A percentile compares a stretch with the other conserved stretches of the same genome.
Conservation (phyloP, 1,140 invertebrate genomes). For the Drosophila pandora region DNA sequence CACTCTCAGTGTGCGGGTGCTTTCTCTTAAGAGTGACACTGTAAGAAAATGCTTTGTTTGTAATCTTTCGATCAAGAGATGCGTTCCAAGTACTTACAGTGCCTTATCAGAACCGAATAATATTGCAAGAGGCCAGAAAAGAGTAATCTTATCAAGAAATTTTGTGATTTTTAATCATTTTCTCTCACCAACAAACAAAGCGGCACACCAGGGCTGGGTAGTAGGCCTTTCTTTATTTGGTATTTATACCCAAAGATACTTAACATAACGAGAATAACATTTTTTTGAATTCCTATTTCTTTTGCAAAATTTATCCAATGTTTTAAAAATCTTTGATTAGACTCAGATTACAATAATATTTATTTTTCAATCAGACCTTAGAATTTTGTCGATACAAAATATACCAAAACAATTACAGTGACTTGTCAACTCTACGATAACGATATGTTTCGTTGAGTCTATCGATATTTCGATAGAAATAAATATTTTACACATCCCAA, state of each 20-base stretch:
- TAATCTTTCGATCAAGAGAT: background rate
- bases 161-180: constrained; percentile 9
- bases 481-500: background rate
- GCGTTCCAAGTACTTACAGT: background rate
- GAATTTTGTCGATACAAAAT: too few relatives aligned
- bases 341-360: too few relatives aligned
- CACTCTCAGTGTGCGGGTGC: constrained; percentile 25
- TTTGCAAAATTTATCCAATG: too few relatives aligned
- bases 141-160: background rate
- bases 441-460: too few relatives aligned
- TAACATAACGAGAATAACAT: too few relatives aligned
- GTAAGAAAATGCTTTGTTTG: background rate
- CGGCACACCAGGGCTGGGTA: constrained; percentile 2
- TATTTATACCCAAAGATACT: background rate
- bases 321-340: too few relatives aligned
- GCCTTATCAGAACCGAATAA: background rate
- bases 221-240: background rate
- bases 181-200: constrained; percentile 23
- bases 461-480: too few relatives aligned
- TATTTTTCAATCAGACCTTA: too few relatives aligned
- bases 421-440: background rate
- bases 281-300: too few relatives aligned
- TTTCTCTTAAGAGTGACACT: background rate
- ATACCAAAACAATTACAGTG: too few relatives aligned
- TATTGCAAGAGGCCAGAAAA: background rate